Conservation (phyloP, 1,140 invertebrate genomes). For the Apis dorsata region DNA sequence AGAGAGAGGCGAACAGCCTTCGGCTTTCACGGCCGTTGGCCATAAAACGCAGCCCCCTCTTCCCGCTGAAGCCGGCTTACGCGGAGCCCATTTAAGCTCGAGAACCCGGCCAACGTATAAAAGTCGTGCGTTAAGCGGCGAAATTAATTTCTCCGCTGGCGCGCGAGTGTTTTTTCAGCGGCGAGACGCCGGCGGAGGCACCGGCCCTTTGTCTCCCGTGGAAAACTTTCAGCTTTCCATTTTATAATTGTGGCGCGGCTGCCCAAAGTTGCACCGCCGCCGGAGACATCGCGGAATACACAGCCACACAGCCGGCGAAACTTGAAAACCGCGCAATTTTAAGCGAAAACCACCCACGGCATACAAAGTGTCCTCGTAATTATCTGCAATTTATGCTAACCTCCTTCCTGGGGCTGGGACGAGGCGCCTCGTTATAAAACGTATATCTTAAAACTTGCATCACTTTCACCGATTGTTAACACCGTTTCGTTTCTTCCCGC, state of each 20-base stretch:
- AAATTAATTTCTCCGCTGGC: constrained; percentile 58
- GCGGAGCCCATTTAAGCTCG: constrained; percentile 34
- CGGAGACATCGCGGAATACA: not conserved
- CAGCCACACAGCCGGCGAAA: constrained; percentile 6
- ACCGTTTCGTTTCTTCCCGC: too few relatives aligned
- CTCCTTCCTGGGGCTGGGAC: too few relatives aligned
- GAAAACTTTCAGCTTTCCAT: constrained; percentile 65
- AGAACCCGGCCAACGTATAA: constrained; percentile 30
- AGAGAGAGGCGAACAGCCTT: constrained; percentile 7
- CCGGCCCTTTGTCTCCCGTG: constrained; percentile 59
- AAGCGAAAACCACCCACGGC: constrained; percentile 18
- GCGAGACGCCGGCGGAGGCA: not conserved
- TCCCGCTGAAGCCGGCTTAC: not conserved
- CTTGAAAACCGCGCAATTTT: constrained; percentile 41
- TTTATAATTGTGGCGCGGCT: constrained; percentile 69
- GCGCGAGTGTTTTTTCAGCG: constrained; percentile 46
- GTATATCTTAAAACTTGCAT: too few relatives aligned
- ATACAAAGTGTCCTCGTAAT: constrained; percentile 41
- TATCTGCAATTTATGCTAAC: constrained; percentile 45
- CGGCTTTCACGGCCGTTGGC: constrained; percentile 1
- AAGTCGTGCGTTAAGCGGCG: constrained; percentile 51
- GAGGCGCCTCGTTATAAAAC: not conserved
- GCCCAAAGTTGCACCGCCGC: constrained; percentile 60
- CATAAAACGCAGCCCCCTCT: not conserved
- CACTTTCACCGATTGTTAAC: too few relatives aligned